A percentile compares a stretch with the other conserved stretches of the same genome.
phyloP scores from a whole-genome alignment of 2,888 invertebrate genomes.

The Halictus ligatus region DNA sequence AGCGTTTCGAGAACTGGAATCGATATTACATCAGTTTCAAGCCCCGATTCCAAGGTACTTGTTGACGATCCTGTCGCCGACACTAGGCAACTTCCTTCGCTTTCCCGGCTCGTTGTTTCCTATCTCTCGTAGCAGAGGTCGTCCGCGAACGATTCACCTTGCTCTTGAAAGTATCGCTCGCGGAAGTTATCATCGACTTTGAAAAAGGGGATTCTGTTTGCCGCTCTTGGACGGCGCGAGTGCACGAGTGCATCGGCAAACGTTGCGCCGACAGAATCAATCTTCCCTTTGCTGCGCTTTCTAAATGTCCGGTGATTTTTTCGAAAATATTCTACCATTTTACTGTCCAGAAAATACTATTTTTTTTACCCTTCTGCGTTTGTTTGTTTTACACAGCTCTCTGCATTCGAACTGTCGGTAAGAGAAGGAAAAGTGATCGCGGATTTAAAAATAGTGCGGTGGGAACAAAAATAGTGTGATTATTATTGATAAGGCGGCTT shows the following conservation, averaged over 20 bases:
- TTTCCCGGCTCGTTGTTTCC: constrained; percentile 36
- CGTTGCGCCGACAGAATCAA: background rate
- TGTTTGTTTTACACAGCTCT: no score
- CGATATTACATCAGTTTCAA: background rate
- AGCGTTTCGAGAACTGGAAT: background rate
- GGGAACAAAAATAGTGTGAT: background rate
- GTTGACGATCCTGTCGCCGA: constrained; percentile 42
- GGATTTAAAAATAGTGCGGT: background rate
- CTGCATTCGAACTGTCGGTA: background rate
- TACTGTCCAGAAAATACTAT: no score
- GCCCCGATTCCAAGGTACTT: constrained; percentile 38
- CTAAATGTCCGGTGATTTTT: background rate
- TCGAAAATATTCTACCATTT: background rate
- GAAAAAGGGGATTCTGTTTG: constrained; percentile 32
- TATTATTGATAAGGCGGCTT: background rate
- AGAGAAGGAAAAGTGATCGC: background rate
- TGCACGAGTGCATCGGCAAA: background rate
- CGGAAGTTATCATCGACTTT: constrained; percentile 47
- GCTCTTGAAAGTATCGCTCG: constrained; percentile 55
- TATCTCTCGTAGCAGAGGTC: constrained; percentile 33
- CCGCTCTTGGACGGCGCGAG: no score
- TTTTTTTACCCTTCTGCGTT: no score
- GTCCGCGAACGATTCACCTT: constrained; percentile 53
- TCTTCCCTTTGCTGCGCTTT: background rate
- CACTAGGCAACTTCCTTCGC: constrained; percentile 39